A percentile compares a stretch with the other conserved stretches of the same genome.
phyloP scores from a whole-genome alignment of 2,888 invertebrate species.

The Arge pagana region DNA sequence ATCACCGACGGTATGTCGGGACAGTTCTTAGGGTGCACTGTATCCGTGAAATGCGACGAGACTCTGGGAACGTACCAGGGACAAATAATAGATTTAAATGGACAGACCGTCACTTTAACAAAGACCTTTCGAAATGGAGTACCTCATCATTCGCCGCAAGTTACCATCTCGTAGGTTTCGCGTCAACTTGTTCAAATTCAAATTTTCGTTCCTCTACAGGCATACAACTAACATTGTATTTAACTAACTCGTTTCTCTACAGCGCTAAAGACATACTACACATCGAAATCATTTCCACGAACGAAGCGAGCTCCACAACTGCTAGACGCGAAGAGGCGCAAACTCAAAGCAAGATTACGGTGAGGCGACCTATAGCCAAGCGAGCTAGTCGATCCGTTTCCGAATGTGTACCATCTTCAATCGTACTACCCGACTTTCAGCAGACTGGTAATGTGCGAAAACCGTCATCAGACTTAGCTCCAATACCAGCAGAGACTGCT shows the following conservation, averaged over 20 bases:
- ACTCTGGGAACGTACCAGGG: slow-evolving; percentile 82
- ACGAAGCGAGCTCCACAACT: slow-evolving; percentile 57
- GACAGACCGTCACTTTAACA: slow-evolving; percentile 72
- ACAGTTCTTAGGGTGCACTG: slow-evolving; percentile 70
- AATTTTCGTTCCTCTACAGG: slow-evolving; percentile 2
- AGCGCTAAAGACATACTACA: slow-evolving; percentile 77
- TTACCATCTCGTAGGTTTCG: slow-evolving; percentile 65
- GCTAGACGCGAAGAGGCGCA: slow-evolving; percentile 48
- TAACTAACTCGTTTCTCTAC: slow-evolving; percentile 36
- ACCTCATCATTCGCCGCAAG: slow-evolving; percentile 64
- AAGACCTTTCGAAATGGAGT: slow-evolving; percentile 84
- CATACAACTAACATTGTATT: background rate
- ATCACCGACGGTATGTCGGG: slow-evolving; percentile 47
- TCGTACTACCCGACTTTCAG: slow-evolving; percentile 36
- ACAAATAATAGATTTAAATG: slow-evolving; percentile 74
- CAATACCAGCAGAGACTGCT: slow-evolving; percentile 38
- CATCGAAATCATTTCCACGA: slow-evolving; percentile 74
- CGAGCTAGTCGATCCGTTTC: slow-evolving; percentile 60
- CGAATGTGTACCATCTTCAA: slow-evolving; percentile 49
- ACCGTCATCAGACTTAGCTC: slow-evolving; percentile 34
- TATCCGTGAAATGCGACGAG: slow-evolving; percentile 81
- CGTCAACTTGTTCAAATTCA: too few relatives aligned
- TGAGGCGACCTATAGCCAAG: slow-evolving; percentile 63
- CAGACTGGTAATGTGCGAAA: slow-evolving; percentile 36
- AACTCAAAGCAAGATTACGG: slow-evolving; percentile 60